phyloP scores from a whole-genome alignment of 2,797 vertebrate species.

The Carduelis carduelis region DNA sequence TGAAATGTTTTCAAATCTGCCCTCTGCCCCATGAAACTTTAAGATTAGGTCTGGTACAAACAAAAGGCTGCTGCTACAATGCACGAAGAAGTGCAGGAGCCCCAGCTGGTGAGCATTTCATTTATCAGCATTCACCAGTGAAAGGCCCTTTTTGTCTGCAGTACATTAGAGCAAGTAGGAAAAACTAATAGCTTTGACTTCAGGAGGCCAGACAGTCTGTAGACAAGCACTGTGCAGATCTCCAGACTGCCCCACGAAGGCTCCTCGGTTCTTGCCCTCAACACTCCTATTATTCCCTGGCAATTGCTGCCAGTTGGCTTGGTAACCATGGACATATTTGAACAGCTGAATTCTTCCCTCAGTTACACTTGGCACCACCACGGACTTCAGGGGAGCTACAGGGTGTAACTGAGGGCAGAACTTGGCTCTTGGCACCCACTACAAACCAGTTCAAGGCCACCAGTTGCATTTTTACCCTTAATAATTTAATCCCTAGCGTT shows the following conservation, averaged over 20 bases:
- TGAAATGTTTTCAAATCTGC: not conserved
- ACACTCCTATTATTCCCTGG: conserved; percentile 51
- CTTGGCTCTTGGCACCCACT: not conserved
- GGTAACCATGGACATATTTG: conserved; percentile 33
- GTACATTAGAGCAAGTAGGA: not conserved
- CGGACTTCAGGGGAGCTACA: not conserved
- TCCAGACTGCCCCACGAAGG: not conserved
- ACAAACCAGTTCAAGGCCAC: conserved; percentile 12
- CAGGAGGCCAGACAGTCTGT: conserved; percentile 35
- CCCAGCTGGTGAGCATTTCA: not conserved
- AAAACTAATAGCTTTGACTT: conserved; percentile 42
- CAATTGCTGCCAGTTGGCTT: conserved; percentile 51
- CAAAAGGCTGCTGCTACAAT: not conserved
- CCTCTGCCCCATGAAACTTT: not conserved
- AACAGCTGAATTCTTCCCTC: conserved; percentile 58
- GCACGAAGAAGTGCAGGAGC: not conserved
- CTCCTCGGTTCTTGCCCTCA: conserved; percentile 51
- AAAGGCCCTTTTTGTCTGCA: conserved; percentile 31
- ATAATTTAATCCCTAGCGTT: not conserved
- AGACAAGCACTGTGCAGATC: conserved; percentile 7
- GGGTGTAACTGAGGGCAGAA: conserved; percentile 28
- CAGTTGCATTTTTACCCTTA: not conserved
- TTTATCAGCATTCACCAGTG: not conserved
- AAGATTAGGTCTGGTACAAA: not conserved
- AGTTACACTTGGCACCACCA: conserved; percentile 46